Conservation (phyloP, 2,888 invertebrate genomes). For the Eupithecia centaureata region DNA sequence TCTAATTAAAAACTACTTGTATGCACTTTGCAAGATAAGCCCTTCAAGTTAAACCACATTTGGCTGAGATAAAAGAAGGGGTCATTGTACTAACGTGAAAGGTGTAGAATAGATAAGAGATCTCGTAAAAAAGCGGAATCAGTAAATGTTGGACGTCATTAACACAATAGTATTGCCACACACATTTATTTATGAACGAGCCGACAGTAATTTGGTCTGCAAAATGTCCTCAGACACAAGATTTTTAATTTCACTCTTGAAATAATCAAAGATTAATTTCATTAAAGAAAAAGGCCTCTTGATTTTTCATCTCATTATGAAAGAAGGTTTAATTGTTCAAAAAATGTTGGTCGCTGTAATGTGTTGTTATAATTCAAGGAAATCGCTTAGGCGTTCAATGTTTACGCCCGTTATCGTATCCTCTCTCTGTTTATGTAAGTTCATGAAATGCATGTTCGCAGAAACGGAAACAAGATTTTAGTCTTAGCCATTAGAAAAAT, state of each 20-base stretch:
- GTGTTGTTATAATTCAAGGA: neutral
- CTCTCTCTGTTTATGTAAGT: constrained; percentile 45
- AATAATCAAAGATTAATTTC: too few relatives aligned
- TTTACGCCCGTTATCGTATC: constrained; percentile 67
- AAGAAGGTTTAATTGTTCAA: neutral
- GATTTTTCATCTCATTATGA: too few relatives aligned
- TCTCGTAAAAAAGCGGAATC: neutral
- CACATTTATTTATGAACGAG: neutral
- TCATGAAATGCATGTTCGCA: constrained; percentile 23
- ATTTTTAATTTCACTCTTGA: neutral
- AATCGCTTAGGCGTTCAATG: constrained; percentile 47
- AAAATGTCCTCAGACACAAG: neutral
- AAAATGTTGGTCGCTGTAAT: constrained; percentile 3
- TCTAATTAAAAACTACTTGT: constrained; percentile 43
- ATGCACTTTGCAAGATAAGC: constrained; percentile 46
- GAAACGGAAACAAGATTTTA: constrained; percentile 26
- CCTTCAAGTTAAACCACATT: constrained; percentile 42
- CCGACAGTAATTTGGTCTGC: neutral
- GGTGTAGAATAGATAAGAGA: constrained; percentile 47
- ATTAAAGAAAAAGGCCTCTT: neutral
- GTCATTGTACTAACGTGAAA: constrained; percentile 40
- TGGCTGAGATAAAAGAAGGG: constrained; percentile 44
- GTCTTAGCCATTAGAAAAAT: constrained; percentile 9
- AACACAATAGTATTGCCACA: neutral
- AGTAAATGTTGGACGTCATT: constrained; percentile 26